These are phyloP conservation scores for Orius laevigatus DNA, from an alignment of 1,140 invertebrate genomes.

Conservation along the genomic window DNA sequence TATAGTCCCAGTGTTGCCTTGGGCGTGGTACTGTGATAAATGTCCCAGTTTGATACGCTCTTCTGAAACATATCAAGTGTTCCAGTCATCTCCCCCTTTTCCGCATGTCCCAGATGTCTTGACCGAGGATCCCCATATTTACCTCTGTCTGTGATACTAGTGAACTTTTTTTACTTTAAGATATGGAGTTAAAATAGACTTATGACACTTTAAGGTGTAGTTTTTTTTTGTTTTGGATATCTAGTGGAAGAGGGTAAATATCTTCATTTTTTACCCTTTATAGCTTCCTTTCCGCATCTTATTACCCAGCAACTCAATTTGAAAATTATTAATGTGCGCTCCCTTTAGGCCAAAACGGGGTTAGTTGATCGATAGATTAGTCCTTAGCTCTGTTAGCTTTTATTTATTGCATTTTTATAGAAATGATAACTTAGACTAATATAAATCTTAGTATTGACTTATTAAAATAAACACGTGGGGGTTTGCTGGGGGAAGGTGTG, in stretches of 20 bases:
- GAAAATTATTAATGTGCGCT: too few species aligned
- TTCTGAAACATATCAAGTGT: constrained; percentile 5
- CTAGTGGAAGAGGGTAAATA: constrained; percentile 4
- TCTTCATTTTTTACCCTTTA: background rate
- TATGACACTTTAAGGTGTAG: constrained; percentile 1
- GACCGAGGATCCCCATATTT: constrained; percentile 1
- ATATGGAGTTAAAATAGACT: background rate
- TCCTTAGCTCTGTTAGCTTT: too few species aligned
- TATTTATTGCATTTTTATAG: too few species aligned
- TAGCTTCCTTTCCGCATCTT: too few species aligned
- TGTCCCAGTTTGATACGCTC: background rate
- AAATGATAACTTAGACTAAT: too few species aligned
- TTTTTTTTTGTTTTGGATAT: background rate
- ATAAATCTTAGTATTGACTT: too few species aligned
- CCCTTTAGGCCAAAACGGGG: too few species aligned
- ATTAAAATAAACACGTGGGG: too few species aligned
- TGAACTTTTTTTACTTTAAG: background rate
- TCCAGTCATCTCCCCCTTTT: background rate
- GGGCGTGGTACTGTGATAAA: constrained; percentile 4
- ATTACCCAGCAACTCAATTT: too few species aligned
- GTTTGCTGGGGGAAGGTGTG: too few species aligned
- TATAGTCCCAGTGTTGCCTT: constrained; percentile 3
- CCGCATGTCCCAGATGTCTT: constrained; percentile 7
- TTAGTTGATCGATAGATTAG: too few species aligned
- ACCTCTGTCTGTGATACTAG: constrained; percentile 5